A percentile compares a stretch with the other conserved stretches of the same genome.
Evolutionary conservation across 1,140 invertebrate species (phyloP).

Genomic region (Cherax quadricarinatus): DNA sequence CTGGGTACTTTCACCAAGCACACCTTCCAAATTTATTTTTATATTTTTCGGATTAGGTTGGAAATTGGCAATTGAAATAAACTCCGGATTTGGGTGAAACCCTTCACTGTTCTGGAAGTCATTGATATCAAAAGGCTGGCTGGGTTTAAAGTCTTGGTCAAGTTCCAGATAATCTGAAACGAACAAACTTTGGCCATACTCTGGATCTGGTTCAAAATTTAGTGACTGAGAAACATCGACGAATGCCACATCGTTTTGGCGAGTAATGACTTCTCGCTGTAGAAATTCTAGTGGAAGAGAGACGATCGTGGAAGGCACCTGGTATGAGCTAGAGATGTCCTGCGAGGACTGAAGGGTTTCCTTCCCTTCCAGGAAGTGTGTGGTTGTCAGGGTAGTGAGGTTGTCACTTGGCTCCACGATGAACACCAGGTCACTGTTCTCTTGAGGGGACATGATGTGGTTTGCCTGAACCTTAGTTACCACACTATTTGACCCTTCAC

Average conservation of each 20-base stretch:
- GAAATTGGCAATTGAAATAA: not conserved
- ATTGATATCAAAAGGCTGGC: not conserved
- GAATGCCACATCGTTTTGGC: not conserved
- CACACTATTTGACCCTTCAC: not conserved
- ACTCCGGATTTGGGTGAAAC: not conserved
- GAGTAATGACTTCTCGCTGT: not conserved
- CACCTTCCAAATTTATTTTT: not conserved
- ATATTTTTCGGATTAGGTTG: not conserved
- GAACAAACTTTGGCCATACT: not conserved
- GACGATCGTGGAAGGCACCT: not conserved
- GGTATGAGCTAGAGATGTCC: not conserved
- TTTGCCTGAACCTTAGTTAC: not conserved
- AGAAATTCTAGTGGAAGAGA: not conserved
- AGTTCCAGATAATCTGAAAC: not conserved
- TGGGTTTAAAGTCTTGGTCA: not conserved
- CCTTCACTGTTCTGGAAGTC: not conserved
- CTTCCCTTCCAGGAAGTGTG: not conserved
- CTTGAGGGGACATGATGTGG: not conserved
- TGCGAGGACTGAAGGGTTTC: not conserved
- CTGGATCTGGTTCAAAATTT: not conserved
- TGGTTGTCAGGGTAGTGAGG: not conserved
- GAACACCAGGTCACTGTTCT: not conserved
- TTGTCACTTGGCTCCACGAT: not conserved
- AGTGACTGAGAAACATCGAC: not conserved
- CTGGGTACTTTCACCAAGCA: not conserved